Evolutionary conservation across 2,797 vertebrate species (phyloP), one percentile per base, ranked within the genome.

Genomic region (Syngnathus acus): DNA sequence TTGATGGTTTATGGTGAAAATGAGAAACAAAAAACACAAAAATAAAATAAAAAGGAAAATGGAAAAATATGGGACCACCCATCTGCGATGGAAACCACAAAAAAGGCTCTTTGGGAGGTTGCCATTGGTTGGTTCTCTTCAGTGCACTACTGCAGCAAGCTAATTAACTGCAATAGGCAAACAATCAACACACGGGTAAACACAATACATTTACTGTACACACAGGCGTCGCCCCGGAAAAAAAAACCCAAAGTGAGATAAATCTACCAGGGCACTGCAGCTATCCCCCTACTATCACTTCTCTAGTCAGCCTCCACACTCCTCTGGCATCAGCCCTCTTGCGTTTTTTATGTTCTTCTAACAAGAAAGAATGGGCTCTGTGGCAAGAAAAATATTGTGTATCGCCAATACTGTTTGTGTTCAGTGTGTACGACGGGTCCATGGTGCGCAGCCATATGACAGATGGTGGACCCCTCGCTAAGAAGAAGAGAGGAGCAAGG

Each of bases 401-500:
- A 19, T 26, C 38, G 42, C 0, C 19, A 66, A 66, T 11, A 42
- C 54, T 48, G 66, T 66, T 65, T 70, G 65, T 23, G 47, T 71
- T 68, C 55, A 8, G 26, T 57, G 55, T 66, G 68, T 45, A 8
- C 50, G 51, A 62, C 16, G 66, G 66, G 67, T 62, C 57, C 45
- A 40, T 40, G 61, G 48, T 67, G 60, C 67, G 70, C 51, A 62
- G 9, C 60, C 62, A 42, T 63, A 58, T 75, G 84, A 84, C 83
- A 89, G 85, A 84, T 81, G 86, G 80, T 69, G 43, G 72, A 21
- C 78, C 71, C 81, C 76, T 75, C 67, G 73, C 73, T 72, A 80
- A 73, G 78, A 72, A 74, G 70, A 72, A 60, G 67, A 73, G 69
- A 55, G 74, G 62, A 82, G 75, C 65, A 40, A 62, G 68, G 55